phyloP scores from a whole-genome alignment of 2,888 invertebrate species.

The Pachycephus smyrnensis region DNA sequence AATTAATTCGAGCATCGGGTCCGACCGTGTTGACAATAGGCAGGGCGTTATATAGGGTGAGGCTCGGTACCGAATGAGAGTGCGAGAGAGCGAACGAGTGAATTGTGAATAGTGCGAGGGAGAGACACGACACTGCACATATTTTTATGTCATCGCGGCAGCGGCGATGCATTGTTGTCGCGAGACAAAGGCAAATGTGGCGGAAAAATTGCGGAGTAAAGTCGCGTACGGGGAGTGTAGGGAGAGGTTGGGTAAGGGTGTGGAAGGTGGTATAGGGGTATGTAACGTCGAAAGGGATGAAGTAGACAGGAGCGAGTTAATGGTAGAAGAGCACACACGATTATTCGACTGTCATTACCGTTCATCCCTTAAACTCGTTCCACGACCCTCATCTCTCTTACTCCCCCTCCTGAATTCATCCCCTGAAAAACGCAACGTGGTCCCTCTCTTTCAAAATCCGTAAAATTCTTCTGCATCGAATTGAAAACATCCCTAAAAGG shows the following conservation, averaged over 20 bases:
- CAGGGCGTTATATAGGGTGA: constrained; percentile 15
- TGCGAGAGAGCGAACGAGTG: constrained; percentile 14
- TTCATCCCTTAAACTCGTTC: neutral
- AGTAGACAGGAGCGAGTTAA: neutral
- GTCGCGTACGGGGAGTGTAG: constrained; percentile 29
- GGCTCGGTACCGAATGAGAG: constrained; percentile 26
- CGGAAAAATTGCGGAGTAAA: constrained; percentile 62
- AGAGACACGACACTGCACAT: constrained; percentile 51
- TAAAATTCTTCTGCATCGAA: neutral
- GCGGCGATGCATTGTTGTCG: constrained; percentile 67
- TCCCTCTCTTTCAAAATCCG: neutral
- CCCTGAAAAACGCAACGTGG: too few species aligned
- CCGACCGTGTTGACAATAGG: constrained; percentile 4
- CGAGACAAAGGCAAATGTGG: constrained; percentile 66
- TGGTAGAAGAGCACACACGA: neutral
- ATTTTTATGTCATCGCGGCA: constrained; percentile 64
- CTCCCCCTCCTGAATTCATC: too few species aligned
- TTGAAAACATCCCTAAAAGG: neutral
- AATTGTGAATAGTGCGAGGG: too few species aligned
- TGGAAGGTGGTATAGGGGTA: neutral
- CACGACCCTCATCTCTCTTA: too few species aligned
- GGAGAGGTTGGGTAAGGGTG: constrained; percentile 3
- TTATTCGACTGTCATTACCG: neutral
- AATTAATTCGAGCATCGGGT: constrained; percentile 27
- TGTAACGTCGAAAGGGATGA: neutral